Evolutionary conservation across 2,113 vertebrate genomes (phyloP).

Genomic region (Myrmecophaga tridactyla): DNA sequence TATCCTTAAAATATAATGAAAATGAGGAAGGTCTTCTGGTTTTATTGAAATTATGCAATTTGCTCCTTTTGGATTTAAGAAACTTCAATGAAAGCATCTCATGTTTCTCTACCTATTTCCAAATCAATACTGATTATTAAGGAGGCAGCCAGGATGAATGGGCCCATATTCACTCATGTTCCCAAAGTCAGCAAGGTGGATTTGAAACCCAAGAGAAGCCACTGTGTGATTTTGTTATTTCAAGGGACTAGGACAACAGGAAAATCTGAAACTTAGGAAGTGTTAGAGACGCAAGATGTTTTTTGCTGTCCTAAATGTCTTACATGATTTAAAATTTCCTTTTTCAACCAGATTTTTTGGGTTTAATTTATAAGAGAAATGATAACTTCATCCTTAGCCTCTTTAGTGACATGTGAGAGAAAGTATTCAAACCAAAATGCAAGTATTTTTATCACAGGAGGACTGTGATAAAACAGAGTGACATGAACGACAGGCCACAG

Average conservation of each 20-base stretch:
- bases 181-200: neutral
- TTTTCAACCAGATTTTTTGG: neutral
- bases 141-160: neutral
- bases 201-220: neutral
- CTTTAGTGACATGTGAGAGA: neutral
- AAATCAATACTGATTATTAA: neutral
- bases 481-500: neutral
- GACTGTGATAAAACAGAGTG: neutral
- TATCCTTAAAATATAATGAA: slow-evolving; percentile 20
- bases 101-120: slow-evolving; percentile 21
- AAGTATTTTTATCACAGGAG: neutral
- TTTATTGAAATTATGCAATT: slow-evolving; percentile 3
- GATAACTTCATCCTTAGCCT: neutral
- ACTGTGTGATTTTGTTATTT: neutral
- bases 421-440: neutral
- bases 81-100: neutral
- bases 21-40: neutral
- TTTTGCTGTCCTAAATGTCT: neutral
- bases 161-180: neutral
- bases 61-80: slow-evolving; percentile 17
- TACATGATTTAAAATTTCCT: neutral
- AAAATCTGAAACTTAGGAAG: neutral
- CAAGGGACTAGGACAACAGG: neutral
- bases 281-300: neutral
- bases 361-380: slow-evolving; percentile 4